Percentiles rank a stretch among this genome's conserved stretches.
Evolutionary conservation across 2,888 invertebrate species (phyloP).

Genomic region (Opisthograptis luteolata): DNA sequence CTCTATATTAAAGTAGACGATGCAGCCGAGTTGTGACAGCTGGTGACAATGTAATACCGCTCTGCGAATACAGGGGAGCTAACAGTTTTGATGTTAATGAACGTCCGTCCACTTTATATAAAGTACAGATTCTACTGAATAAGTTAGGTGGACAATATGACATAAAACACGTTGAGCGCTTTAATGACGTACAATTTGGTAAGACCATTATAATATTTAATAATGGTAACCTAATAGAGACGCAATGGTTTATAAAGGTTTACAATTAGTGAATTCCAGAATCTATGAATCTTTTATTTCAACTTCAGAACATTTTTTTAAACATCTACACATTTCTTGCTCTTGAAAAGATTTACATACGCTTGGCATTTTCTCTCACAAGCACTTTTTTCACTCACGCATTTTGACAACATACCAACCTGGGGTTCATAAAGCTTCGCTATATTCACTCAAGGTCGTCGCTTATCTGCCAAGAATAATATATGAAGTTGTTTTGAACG

Average conservation of each 20-base stretch:
- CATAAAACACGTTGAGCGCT: too few species aligned
- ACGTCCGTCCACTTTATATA: neutral
- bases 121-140: neutral
- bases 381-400: slow-evolving; percentile 23
- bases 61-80: neutral
- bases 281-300: neutral
- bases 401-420: slow-evolving; percentile 21
- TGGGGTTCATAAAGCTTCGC: slow-evolving; percentile 32
- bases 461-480: slow-evolving; percentile 40
- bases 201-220: too few species aligned
- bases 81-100: slow-evolving; percentile 17
- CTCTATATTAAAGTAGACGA: slow-evolving; percentile 25
- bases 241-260: too few species aligned
- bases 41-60: slow-evolving; percentile 33
- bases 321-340: slow-evolving; percentile 1
- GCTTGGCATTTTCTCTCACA: slow-evolving; percentile 7
- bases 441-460: slow-evolving; percentile 24
- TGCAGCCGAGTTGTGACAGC: slow-evolving; percentile 32
- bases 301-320: neutral
- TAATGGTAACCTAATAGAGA: too few species aligned
- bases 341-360: slow-evolving; percentile 18
- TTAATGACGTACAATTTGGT: too few species aligned
- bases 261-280: neutral
- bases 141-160: too few species aligned
- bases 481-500: slow-evolving; percentile 49